These are phyloP conservation scores for Helicoverpa zea DNA, from an alignment of 1,140 invertebrate species.

Conservation along the genomic window DNA sequence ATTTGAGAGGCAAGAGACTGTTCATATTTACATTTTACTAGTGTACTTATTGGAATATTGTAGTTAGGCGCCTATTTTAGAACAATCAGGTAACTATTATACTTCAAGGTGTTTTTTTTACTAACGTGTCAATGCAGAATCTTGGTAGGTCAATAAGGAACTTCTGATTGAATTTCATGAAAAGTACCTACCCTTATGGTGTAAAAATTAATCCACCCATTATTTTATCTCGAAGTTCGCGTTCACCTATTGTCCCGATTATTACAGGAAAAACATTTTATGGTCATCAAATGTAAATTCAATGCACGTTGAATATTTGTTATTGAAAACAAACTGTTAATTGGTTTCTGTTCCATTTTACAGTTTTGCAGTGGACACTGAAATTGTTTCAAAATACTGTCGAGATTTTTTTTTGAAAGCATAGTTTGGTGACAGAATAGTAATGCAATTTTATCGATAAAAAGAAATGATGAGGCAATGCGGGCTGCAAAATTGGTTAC, in stretches of 20 bases:
- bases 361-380: background rate
- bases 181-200: no score
- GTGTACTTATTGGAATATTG: no score
- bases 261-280: background rate
- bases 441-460: background rate
- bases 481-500: background rate
- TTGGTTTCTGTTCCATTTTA: constrained; percentile 5
- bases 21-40: no score
- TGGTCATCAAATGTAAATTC: background rate
- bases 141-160: no score
- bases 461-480: background rate
- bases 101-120: no score
- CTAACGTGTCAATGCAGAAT: no score
- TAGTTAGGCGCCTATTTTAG: no score
- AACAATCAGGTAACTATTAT: no score
- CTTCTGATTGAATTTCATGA: no score
- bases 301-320: background rate
- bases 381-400: background rate
- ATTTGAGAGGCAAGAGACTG: background rate
- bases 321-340: constrained; percentile 20
- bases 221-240: no score
- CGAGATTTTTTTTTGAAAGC: background rate
- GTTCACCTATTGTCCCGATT: background rate
- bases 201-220: no score
- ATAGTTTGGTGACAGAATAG: background rate